phyloP scores from a whole-genome alignment of 2,888 invertebrate genomes.

The Nowickia ferox region DNA sequence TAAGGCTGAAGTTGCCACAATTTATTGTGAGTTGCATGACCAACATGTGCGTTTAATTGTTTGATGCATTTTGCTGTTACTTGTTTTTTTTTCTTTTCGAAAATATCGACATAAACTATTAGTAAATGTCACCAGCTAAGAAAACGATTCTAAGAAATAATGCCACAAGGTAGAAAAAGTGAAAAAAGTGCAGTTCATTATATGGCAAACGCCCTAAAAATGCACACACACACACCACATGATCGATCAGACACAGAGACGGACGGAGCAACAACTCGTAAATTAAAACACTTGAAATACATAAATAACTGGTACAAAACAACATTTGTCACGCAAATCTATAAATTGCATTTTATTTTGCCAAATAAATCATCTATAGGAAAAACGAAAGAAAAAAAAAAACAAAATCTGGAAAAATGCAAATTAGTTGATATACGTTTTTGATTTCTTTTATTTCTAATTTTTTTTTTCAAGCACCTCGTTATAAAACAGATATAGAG shows the following conservation, averaged over 20 bases:
- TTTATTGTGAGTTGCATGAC: not conserved
- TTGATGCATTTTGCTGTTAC: not conserved
- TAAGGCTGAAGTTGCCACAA: not conserved
- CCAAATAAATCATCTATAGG: not conserved
- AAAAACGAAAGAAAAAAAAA: not conserved
- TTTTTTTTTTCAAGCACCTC: slow-evolving; percentile 12
- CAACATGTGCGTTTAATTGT: slow-evolving; percentile 33
- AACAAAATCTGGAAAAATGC: slow-evolving; percentile 54
- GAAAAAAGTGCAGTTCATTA: slow-evolving; percentile 33
- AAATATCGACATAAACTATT: slow-evolving; percentile 73
- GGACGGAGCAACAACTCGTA: slow-evolving; percentile 12
- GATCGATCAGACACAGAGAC: not conserved
- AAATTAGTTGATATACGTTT: slow-evolving; percentile 46
- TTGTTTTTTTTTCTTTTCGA: not conserved
- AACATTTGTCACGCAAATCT: slow-evolving; percentile 70
- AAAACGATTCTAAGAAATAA: slow-evolving; percentile 1
- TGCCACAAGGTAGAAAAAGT: slow-evolving; percentile 4
- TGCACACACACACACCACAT: not conserved
- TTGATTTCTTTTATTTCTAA: not conserved
- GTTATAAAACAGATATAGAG: not conserved
- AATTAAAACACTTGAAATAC: slow-evolving; percentile 40
- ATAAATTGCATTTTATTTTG: slow-evolving; percentile 42
- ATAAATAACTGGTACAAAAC: slow-evolving; percentile 70
- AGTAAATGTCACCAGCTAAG: slow-evolving; percentile 70
- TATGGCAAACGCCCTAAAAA: slow-evolving; percentile 65